Evolutionary conservation across 2,113 vertebrate genomes (phyloP).

Genomic region (Sapayoa aenigma): DNA sequence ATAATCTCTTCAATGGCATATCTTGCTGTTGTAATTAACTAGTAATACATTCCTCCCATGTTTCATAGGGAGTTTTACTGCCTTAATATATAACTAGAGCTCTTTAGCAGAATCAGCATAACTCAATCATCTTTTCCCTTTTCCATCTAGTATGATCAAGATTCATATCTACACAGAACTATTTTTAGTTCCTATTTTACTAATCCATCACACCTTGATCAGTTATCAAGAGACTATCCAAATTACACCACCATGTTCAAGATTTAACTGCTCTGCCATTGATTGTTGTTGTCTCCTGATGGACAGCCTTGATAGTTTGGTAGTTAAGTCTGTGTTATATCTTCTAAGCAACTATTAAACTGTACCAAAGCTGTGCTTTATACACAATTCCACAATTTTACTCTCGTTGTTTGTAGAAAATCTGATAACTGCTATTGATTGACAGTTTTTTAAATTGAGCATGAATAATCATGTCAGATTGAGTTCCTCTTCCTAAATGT

Average conservation of each 20-base stretch:
- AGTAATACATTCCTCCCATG: constrained; percentile 39
- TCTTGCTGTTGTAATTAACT: constrained; percentile 53
- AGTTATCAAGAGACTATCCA: neutral
- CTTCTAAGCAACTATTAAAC: neutral
- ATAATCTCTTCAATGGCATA: constrained; percentile 23
- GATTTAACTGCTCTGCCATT: neutral
- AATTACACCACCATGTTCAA: neutral
- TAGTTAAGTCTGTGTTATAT: neutral
- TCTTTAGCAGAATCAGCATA: constrained; percentile 39
- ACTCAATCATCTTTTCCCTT: neutral
- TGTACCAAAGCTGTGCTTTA: neutral
- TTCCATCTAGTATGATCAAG: neutral
- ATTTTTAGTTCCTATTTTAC: neutral
- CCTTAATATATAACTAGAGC: constrained; percentile 25
- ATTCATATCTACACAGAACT: neutral
- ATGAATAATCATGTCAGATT: neutral
- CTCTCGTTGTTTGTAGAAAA: neutral
- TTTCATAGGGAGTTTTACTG: constrained; percentile 39
- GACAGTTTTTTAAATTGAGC: neutral
- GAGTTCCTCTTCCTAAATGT: neutral
- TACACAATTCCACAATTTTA: neutral
- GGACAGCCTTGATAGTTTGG: neutral
- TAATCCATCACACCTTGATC: neutral
- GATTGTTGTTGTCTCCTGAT: neutral
- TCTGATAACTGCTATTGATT: constrained; percentile 9